Conservation (phyloP, 2,888 invertebrate species). For the Helobdella robusta region DNA sequence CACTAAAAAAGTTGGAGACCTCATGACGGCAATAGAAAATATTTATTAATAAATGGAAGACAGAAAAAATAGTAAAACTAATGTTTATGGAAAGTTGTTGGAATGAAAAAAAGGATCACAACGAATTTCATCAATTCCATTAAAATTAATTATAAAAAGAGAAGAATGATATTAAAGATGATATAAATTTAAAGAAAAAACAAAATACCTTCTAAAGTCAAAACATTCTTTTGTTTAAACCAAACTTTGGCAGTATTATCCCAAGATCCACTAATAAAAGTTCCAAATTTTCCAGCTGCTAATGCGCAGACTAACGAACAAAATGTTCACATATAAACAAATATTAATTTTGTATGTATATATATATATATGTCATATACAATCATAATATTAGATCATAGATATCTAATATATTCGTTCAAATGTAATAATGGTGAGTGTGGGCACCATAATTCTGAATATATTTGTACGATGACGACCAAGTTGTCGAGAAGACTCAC, state of each 20-base stretch:
- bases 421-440: too few relatives aligned
- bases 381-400: not conserved
- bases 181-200: not conserved
- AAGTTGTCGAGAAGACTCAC: too few relatives aligned
- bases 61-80: not conserved
- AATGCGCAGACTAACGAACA: slow-evolving; percentile 51
- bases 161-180: not conserved
- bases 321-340: slow-evolving; percentile 1
- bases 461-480: too few relatives aligned
- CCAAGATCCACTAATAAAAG: slow-evolving; percentile 80
- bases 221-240: slow-evolving; percentile 55
- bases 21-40: too few relatives aligned
- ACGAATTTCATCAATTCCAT: too few relatives aligned
- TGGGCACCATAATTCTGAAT: too few relatives aligned
- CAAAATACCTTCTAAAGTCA: slow-evolving; percentile 51
- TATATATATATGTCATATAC: too few relatives aligned
- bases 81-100: too few relatives aligned
- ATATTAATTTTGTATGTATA: not conserved
- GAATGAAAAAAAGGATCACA: too few relatives aligned
- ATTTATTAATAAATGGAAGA: too few relatives aligned
- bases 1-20: too few relatives aligned
- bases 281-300: slow-evolving; percentile 51
- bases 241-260: slow-evolving; percentile 78
- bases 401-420: not conserved
- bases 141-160: slow-evolving; percentile 3